Evolutionary conservation across 2,797 vertebrate genomes (phyloP).

Genomic region (Iguana delicatissima): DNA sequence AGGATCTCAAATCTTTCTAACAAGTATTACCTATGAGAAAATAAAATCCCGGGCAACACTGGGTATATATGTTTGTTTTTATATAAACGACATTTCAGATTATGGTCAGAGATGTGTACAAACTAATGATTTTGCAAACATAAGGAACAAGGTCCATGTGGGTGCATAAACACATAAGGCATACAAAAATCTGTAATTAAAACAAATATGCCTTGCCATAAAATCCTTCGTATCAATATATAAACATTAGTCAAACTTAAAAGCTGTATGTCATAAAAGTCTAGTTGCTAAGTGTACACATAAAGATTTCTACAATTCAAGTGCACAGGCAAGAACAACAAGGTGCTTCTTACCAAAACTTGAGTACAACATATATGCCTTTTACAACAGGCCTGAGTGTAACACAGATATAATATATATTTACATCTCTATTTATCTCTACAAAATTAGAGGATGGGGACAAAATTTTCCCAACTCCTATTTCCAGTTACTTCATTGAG

Average conservation of each 20-base stretch:
- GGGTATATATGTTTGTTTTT: neutral
- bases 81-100: slow-evolving; percentile 52
- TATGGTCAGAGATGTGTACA: slow-evolving; percentile 12
- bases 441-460: neutral
- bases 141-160: neutral
- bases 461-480: neutral
- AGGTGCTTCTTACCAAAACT: neutral
- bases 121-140: slow-evolving; percentile 16
- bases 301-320: neutral
- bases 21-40: too few relatives aligned
- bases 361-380: neutral
- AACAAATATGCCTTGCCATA: slow-evolving; percentile 1
- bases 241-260: neutral
- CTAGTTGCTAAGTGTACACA: neutral
- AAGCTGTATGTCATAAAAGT: neutral
- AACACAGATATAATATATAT: neutral
- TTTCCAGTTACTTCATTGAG: neutral
- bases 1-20: too few relatives aligned
- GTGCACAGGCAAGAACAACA: neutral
- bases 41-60: too few relatives aligned
- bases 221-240: neutral
- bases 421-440: neutral
- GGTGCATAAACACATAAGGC: neutral
- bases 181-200: slow-evolving; percentile 44
- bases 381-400: neutral